Evolutionary conservation across 1,140 invertebrate genomes (phyloP).

Genomic region (Aphelenchoides besseyi): DNA sequence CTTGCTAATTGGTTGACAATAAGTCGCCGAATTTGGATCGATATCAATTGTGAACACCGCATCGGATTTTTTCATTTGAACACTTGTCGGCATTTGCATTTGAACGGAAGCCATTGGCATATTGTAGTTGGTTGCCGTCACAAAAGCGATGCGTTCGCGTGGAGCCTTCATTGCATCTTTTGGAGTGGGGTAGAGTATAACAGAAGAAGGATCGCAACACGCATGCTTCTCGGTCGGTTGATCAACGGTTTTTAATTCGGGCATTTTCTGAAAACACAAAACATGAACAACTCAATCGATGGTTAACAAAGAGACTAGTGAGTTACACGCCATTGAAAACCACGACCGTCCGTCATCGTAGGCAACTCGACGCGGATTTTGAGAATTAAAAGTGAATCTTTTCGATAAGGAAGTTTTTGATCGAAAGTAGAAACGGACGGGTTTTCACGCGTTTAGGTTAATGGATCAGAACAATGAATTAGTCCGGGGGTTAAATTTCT

Average conservation of each 20-base stretch:
- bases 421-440: too few species aligned
- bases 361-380: not conserved
- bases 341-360: not conserved
- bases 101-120: not conserved
- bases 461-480: not conserved
- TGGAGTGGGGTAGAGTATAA: slow-evolving; percentile 9
- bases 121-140: slow-evolving; percentile 10
- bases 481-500: too few species aligned
- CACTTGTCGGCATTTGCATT: not conserved
- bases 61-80: slow-evolving; percentile 5
- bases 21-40: slow-evolving; percentile 15
- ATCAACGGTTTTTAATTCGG: not conserved
- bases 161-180: slow-evolving; percentile 23
- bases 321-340: not conserved
- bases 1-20: slow-evolving; percentile 28
- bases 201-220: not conserved
- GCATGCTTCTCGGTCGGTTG: too few species aligned
- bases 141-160: slow-evolving; percentile 13
- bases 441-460: not conserved
- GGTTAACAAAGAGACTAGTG: not conserved
- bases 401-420: not conserved
- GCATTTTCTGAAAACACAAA: not conserved
- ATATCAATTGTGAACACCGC: slow-evolving; percentile 23
- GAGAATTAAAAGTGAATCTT: not conserved
- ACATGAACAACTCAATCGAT: too few species aligned